phyloP scores from a whole-genome alignment of 2,888 invertebrate genomes.

The Rapana venosa region DNA sequence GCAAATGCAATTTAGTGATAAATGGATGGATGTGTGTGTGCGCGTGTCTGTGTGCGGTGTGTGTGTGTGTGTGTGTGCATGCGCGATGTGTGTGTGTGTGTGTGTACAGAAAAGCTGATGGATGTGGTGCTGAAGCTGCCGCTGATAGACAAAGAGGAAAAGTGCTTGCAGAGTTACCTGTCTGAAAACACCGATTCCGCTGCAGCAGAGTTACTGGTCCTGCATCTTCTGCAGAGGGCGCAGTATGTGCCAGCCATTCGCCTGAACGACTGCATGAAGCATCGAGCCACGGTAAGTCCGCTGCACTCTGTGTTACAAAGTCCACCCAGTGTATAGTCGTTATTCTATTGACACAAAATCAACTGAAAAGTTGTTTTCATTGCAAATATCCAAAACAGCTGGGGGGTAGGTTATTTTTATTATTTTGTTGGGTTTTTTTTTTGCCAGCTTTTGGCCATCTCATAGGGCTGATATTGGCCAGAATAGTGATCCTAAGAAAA shows the following conservation, averaged over 20 bases:
- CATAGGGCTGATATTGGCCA: too few species aligned
- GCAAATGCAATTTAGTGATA: neutral
- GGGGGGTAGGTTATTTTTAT: neutral
- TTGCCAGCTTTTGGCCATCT: neutral
- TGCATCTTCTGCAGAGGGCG: conserved; percentile 84
- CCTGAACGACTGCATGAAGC: conserved; percentile 75
- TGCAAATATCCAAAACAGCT: too few species aligned
- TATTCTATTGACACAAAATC: too few species aligned
- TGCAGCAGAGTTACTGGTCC: conserved; percentile 84
- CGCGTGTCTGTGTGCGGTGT: neutral
- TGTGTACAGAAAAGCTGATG: conserved; percentile 75
- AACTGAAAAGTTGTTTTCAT: too few species aligned
- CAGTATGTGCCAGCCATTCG: conserved; percentile 79
- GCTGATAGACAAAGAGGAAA: conserved; percentile 84
- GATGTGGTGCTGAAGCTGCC: conserved; percentile 84
- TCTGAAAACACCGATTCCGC: conserved; percentile 81
- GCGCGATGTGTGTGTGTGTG: neutral
- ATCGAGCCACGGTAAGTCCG: conserved; percentile 29
- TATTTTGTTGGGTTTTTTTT: neutral
- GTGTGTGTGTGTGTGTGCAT: neutral
- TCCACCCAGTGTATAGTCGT: too few species aligned
- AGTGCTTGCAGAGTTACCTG: conserved; percentile 84
- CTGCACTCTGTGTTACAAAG: too few species aligned
- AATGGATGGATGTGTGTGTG: neutral
- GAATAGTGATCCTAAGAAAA: too few species aligned